Evolutionary conservation across 2,888 invertebrate species (phyloP), one percentile per base, ranked within the genome.

Genomic region (Helicoverpa assulta): DNA sequence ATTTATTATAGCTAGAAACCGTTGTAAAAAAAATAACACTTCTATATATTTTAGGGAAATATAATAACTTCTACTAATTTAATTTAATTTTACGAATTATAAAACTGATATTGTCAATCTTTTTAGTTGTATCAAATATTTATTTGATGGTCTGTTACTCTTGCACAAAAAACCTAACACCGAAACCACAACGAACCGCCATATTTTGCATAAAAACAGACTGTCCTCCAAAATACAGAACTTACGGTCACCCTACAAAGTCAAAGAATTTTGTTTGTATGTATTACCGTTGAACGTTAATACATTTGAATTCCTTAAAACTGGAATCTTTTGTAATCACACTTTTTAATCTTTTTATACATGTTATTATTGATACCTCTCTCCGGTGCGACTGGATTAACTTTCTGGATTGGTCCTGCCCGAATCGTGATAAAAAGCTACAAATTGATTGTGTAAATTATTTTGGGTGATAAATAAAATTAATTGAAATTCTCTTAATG

Each of bases 301-400:
- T 63, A 62, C 53, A n/a, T 57, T 53, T 54, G 67, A 75, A 80
- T 80, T 75, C 81, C 68, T 64, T 56, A 68, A 78, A 80, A 78
- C 80, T 67, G 78, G 80, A 65, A 61, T 76, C 55, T 57, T 63
- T 74, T 54, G 37, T 56, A 55, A 70, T 56, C 60, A 65, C 52
- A 53, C 40, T 60, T 19, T 54, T 52, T 54, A 63, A 66, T 68
- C 26, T 67, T 43, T 65, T 52, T n/a, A n/a, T 58, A 2, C 7
- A 40, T 50, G 52, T 53, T 57, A 21, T 59, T 68, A 55, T 57
- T 68, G 40, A 50, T 14, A n/a, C 18, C 12, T 52, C 8, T 7
- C 8, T 54, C 47, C 3, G 1, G 4, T 16, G 59, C 60, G 10
- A 37, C 12, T 10, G 37, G 26, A 26, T 26, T 26, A 21, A 26